Conservation (phyloP, 2,888 invertebrate genomes). For the Luffia ferchaultella region DNA sequence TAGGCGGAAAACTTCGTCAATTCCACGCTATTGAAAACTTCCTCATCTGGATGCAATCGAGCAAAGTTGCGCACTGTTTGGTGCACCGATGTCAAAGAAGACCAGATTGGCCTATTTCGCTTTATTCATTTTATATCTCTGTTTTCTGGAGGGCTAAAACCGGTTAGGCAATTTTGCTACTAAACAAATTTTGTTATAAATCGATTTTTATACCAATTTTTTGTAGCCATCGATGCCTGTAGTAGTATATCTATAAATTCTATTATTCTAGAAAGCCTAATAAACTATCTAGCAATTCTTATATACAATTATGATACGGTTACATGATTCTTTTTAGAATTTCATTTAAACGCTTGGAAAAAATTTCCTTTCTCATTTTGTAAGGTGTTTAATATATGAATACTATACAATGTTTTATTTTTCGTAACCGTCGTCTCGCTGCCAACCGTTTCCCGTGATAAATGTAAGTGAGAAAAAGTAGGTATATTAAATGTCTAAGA, state of each 20-base stretch:
- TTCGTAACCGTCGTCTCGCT: background rate
- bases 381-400: background rate
- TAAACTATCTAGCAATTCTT: too few relatives aligned
- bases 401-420: background rate
- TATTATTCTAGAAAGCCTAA: too few relatives aligned
- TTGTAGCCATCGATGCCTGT: too few relatives aligned
- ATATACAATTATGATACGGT: too few relatives aligned
- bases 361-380: background rate
- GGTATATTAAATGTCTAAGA: background rate
- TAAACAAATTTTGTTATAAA: too few relatives aligned
- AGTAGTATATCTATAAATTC: too few relatives aligned
- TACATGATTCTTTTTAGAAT: background rate
- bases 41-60: background rate
- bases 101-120: too few relatives aligned
- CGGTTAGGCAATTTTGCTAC: too few relatives aligned
- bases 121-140: too few relatives aligned
- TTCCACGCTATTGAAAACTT: background rate
- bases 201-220: too few relatives aligned
- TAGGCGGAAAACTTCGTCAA: background rate
- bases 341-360: background rate
- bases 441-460: background rate
- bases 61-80: background rate
- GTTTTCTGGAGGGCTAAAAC: too few relatives aligned
- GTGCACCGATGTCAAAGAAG: too few relatives aligned
- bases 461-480: background rate